These are phyloP conservation scores for Aphaenogaster ashmeadi DNA, from an alignment of 1,140 invertebrate genomes.

Conservation along the genomic window DNA sequence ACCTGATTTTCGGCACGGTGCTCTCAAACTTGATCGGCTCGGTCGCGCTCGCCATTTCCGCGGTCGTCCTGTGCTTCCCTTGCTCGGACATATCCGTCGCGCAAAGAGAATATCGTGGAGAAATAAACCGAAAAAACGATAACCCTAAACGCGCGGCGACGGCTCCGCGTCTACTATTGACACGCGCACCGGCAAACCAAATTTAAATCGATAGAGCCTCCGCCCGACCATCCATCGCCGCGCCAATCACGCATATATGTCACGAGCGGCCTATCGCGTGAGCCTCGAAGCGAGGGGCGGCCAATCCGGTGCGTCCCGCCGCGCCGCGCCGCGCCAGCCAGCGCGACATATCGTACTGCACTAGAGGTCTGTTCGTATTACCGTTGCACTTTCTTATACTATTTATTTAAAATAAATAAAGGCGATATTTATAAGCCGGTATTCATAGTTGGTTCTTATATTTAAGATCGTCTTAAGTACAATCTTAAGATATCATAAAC, in stretches of 20 bases:
- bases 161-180: conserved; percentile 75
- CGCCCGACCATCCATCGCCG: conserved; percentile 69
- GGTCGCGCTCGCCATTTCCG: conserved; percentile 32
- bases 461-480: too few species aligned
- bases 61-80: conserved; percentile 39
- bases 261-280: background rate
- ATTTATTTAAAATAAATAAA: too few species aligned
- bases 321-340: too few species aligned
- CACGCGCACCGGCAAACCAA: conserved; percentile 83
- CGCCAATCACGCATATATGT: background rate
- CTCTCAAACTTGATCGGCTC: conserved; percentile 76
- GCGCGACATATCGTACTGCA: too few species aligned
- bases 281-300: background rate
- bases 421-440: too few species aligned
- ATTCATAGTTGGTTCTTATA: too few species aligned
- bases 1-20: conserved; percentile 80
- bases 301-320: conserved; percentile 1
- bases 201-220: conserved; percentile 87
- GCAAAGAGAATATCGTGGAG: background rate
- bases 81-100: conserved; percentile 61
- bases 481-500: too few species aligned
- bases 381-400: too few species aligned
- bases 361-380: too few species aligned
- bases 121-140: conserved; percentile 1
- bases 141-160: conserved; percentile 71